Evolutionary conservation across 2,797 vertebrate species (phyloP).

Genomic region (Sebastes iracundus): DNA sequence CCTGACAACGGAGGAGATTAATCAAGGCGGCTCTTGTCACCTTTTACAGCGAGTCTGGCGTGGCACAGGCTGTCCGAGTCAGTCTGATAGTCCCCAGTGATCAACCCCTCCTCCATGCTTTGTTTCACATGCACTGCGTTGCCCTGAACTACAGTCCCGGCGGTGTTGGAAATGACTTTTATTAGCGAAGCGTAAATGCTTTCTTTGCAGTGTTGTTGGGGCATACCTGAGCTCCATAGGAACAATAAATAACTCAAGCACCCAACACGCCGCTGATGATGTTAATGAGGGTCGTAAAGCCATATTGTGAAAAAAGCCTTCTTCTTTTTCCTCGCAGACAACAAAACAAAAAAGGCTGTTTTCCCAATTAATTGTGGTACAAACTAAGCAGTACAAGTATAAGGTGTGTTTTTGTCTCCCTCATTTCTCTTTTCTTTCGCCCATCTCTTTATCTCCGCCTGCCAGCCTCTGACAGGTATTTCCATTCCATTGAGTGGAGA

Average conservation of each 20-base stretch:
- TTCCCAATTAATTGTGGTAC: conserved; percentile 8
- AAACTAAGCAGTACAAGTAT: not conserved
- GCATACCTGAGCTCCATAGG: not conserved
- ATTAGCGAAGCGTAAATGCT: not conserved
- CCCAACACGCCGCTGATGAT: not conserved
- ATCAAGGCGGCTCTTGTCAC: conserved; percentile 55
- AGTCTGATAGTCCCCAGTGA: conserved; percentile 3
- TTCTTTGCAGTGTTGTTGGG: not conserved
- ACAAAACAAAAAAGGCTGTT: not conserved
- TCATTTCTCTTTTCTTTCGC: not conserved
- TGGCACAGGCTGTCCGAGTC: conserved; percentile 33
- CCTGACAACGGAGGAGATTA: conserved; percentile 55
- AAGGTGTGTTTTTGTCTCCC: conserved; percentile 4
- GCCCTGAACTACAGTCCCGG: not conserved
- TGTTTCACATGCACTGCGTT: not conserved
- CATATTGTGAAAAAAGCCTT: not conserved
- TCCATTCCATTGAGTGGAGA: conserved; percentile 29
- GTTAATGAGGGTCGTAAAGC: not conserved
- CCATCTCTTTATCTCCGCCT: conserved; percentile 45
- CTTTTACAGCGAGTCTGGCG: conserved; percentile 27
- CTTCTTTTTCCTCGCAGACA: not conserved
- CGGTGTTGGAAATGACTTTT: not conserved
- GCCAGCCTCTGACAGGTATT: conserved; percentile 43
- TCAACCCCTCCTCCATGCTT: not conserved
- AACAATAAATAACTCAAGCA: not conserved